Percentiles rank a stretch among this genome's conserved stretches.
These are phyloP conservation scores for Stenopsyche tienmushanensis DNA, from an alignment of 1,140 invertebrate genomes.

Conservation along the genomic window DNA sequence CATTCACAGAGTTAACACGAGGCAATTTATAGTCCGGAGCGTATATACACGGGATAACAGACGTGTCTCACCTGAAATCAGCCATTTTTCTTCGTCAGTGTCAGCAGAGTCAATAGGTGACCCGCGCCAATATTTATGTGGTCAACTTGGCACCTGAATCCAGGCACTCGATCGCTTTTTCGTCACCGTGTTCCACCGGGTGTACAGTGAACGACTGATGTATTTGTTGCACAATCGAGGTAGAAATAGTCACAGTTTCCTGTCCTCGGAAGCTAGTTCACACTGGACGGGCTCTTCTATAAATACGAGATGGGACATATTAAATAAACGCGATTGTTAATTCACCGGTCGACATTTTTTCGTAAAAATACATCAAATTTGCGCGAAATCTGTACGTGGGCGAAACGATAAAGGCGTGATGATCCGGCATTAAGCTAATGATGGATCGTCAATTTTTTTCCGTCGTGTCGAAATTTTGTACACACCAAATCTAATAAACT, in stretches of 20 bases:
- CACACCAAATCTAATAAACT: background rate
- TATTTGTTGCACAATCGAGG: conserved; percentile 8
- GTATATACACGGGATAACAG: no score
- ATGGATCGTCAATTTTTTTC: background rate
- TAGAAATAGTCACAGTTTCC: conserved; percentile 20
- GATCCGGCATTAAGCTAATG: no score
- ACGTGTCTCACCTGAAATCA: conserved; percentile 22
- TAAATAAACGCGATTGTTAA: background rate
- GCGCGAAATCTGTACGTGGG: background rate
- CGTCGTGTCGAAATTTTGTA: background rate
- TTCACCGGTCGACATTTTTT: background rate
- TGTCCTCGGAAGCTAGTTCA: no score
- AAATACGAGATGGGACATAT: conserved; percentile 5
- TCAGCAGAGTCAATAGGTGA: background rate
- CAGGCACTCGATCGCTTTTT: no score
- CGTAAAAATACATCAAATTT: background rate
- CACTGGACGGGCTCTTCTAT: conserved; percentile 3
- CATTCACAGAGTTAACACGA: no score
- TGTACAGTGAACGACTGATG: background rate
- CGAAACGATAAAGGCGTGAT: background rate
- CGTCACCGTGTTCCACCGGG: background rate
- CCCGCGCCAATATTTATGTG: conserved; percentile 15
- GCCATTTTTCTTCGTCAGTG: conserved; percentile 18
- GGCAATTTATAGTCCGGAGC: no score
- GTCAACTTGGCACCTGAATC: conserved; percentile 20